These are phyloP conservation scores for Seladonia tumulorum DNA, from an alignment of 2,888 invertebrate species.

Conservation along the genomic window DNA sequence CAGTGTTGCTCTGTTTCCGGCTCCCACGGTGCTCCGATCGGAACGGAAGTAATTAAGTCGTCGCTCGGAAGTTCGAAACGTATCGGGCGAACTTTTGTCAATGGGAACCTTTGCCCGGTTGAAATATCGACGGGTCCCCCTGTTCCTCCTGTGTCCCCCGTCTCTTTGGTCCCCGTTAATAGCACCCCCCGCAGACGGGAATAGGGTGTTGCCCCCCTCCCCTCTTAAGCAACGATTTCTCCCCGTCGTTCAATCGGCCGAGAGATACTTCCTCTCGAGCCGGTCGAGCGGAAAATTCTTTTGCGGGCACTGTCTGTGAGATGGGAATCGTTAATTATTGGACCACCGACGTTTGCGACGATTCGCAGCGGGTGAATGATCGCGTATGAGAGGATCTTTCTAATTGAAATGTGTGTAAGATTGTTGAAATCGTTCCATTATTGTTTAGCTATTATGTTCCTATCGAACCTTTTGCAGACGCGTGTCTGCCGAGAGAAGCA, in stretches of 20 bases:
- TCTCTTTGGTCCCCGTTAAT: background rate
- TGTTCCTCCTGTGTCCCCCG: background rate
- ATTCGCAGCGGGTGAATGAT: background rate
- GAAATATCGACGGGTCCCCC: slow-evolving; percentile 20
- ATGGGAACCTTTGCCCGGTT: slow-evolving; percentile 24
- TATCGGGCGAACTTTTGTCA: slow-evolving; percentile 50
- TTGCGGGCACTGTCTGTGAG: background rate
- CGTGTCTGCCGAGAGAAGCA: no score
- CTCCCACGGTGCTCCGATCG: slow-evolving; percentile 32
- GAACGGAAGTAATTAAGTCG: slow-evolving; percentile 55
- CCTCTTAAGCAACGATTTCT: background rate
- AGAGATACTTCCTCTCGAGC: slow-evolving; percentile 7
- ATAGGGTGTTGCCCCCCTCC: background rate
- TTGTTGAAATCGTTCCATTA: no score
- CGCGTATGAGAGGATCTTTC: no score
- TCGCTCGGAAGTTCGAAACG: slow-evolving; percentile 43
- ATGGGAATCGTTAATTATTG: background rate
- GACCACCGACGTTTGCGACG: background rate
- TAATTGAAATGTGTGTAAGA: no score
- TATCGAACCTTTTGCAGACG: no score
- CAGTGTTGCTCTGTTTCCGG: slow-evolving; percentile 46
- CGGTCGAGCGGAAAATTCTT: slow-evolving; percentile 24
- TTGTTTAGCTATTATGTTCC: no score
- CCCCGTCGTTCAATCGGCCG: background rate
- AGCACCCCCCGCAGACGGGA: background rate